Evolutionary conservation across 2,113 vertebrate genomes (phyloP).

Genomic region (Solea solea): DNA sequence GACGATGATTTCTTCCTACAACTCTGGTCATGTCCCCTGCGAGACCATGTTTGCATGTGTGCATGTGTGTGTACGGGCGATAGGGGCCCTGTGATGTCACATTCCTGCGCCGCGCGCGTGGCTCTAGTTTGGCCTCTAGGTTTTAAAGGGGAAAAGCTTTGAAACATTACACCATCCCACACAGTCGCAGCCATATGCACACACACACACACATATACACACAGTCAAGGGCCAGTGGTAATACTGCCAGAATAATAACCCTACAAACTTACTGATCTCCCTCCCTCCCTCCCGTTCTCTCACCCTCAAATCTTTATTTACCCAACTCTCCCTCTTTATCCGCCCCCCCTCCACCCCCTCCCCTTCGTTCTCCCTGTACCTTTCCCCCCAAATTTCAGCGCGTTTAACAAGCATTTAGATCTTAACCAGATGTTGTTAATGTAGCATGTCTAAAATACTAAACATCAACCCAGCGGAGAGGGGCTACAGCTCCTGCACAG

Average conservation of each 20-base stretch:
- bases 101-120: constrained; percentile 79
- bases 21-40: constrained; percentile 71
- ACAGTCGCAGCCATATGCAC: constrained; percentile 32
- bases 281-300: constrained; percentile 72
- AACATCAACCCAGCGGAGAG: constrained; percentile 82
- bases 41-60: constrained; percentile 48
- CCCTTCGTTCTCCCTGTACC: constrained; percentile 63
- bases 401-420: constrained; percentile 90
- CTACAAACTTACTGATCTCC: constrained; percentile 82
- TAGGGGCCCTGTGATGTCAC: constrained; percentile 79
- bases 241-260: constrained; percentile 86
- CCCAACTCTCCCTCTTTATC: constrained; percentile 66
- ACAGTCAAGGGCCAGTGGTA: constrained; percentile 85
- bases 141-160: constrained; percentile 81
- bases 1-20: constrained; percentile 75
- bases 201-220: constrained; percentile 45
- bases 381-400: constrained; percentile 80
- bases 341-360: constrained; percentile 28
- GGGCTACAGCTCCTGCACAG: constrained; percentile 79
- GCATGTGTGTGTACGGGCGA: constrained; percentile 27
- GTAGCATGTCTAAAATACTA: constrained; percentile 89
- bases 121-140: constrained; percentile 79
- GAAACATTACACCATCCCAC: constrained; percentile 81
- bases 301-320: constrained; percentile 79
- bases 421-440: constrained; percentile 89